Evolutionary conservation across 2,113 vertebrate genomes (phyloP).

Genomic region (Misgurnus mizolepis): DNA sequence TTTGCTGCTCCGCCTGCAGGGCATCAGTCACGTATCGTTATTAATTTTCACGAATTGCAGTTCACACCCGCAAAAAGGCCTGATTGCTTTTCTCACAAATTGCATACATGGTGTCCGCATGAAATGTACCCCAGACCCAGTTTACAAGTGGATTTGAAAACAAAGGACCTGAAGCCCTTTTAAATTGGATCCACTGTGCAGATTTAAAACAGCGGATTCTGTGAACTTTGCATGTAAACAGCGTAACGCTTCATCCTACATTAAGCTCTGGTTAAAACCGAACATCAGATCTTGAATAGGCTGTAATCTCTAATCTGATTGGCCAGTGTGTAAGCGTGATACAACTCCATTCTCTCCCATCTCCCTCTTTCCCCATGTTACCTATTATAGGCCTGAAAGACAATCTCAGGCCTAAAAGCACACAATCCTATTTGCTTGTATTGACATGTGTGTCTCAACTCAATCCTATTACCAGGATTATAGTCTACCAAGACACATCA

Average conservation of each 20-base stretch:
- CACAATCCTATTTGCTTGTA: conserved; percentile 79
- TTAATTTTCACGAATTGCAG: too few species aligned
- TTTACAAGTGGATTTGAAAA: not conserved
- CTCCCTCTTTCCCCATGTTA: not conserved
- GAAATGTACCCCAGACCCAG: not conserved
- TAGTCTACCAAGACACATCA: conserved; percentile 77
- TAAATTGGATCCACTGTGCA: not conserved
- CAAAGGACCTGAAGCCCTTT: not conserved
- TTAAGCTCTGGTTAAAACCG: not conserved
- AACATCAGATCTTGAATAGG: conserved; percentile 25
- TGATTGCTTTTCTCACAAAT: not conserved
- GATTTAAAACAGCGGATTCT: not conserved
- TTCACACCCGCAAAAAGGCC: too few species aligned
- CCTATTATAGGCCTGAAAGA: conserved; percentile 50
- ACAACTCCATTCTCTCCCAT: conserved; percentile 18
- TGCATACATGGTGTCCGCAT: too few species aligned
- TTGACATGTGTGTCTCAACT: conserved; percentile 79
- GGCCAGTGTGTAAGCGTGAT: conserved; percentile 40
- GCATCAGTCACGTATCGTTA: too few species aligned
- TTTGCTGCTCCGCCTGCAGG: too few species aligned
- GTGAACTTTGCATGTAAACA: conserved; percentile 17
- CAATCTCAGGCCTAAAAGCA: conserved; percentile 67
- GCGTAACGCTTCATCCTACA: not conserved
- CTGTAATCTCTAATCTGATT: conserved; percentile 52
- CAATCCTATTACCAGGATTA: conserved; percentile 81